A percentile compares a stretch with the other conserved stretches of the same genome.
These are phyloP conservation scores for Cybosia mesomella DNA, from an alignment of 2,888 invertebrate species.

Conservation along the genomic window DNA sequence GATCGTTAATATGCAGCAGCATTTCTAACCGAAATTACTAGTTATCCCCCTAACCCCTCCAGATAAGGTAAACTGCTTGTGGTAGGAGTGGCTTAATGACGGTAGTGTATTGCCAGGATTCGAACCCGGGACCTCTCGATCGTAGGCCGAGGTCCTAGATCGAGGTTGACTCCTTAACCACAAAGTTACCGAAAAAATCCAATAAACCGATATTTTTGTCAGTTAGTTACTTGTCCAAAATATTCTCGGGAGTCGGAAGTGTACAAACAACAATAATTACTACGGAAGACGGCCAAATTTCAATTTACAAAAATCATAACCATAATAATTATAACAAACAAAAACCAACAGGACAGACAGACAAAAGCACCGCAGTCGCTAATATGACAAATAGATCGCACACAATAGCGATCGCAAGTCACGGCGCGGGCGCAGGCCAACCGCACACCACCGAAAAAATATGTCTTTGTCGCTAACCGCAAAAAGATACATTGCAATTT, in stretches of 20 bases:
- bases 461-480: constrained; percentile 75
- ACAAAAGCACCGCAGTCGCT: constrained; percentile 65
- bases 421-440: constrained; percentile 58
- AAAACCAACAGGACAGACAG: constrained; percentile 48
- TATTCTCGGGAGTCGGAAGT: constrained; percentile 5
- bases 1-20: no score
- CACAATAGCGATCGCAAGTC: constrained; percentile 69
- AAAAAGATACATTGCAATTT: constrained; percentile 49
- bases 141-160: no score
- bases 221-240: not conserved
- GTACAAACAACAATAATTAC: constrained; percentile 17
- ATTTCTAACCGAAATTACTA: no score
- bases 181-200: no score
- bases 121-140: no score
- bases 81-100: no score
- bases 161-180: no score
- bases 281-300: constrained; percentile 20
- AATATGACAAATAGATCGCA: constrained; percentile 70
- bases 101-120: no score
- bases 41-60: no score
- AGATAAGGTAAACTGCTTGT: no score
- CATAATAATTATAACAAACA: constrained; percentile 46
- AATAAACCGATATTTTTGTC: no score
- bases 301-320: constrained; percentile 45
- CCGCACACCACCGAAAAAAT: constrained; percentile 51